phyloP scores from a whole-genome alignment of 2,888 invertebrate species.

The Isoperla grammatica region DNA sequence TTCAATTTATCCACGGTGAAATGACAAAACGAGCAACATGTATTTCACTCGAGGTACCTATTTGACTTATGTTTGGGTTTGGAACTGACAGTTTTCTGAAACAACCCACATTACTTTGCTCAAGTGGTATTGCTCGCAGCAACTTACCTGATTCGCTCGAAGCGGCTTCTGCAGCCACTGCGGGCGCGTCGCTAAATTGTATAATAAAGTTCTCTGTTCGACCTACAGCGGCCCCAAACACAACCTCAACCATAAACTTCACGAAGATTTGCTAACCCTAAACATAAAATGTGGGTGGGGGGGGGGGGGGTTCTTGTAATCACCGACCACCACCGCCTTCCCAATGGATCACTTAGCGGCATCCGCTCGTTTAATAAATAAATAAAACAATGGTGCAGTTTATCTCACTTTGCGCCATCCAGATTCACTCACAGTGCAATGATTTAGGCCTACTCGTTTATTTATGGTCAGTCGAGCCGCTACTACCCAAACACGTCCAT shows the following conservation, averaged over 20 bases:
- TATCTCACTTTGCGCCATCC: background rate
- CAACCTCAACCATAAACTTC: no score
- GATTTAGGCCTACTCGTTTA: background rate
- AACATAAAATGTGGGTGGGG: no score
- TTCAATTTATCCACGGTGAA: no score
- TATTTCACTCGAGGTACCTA: slow-evolving; percentile 1
- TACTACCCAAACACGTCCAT: background rate
- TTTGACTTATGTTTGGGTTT: slow-evolving; percentile 16
- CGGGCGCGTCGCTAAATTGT: no score
- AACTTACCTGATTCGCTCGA: no score
- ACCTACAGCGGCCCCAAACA: no score
- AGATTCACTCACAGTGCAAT: background rate
- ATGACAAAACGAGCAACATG: background rate
- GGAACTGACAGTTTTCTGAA: slow-evolving; percentile 19
- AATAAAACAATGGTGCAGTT: background rate
- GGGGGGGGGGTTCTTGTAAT: no score
- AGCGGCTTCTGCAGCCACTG: no score
- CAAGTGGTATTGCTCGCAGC: no score
- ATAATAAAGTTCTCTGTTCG: no score
- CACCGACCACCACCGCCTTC: no score
- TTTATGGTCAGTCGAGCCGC: background rate
- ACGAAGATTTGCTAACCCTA: no score
- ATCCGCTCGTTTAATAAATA: background rate
- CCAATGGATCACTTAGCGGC: background rate
- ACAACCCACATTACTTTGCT: slow-evolving; percentile 9